Evolutionary conservation across 2,888 invertebrate genomes (phyloP), one percentile per base, ranked within the genome.

Genomic region (Hyles lineata): DNA sequence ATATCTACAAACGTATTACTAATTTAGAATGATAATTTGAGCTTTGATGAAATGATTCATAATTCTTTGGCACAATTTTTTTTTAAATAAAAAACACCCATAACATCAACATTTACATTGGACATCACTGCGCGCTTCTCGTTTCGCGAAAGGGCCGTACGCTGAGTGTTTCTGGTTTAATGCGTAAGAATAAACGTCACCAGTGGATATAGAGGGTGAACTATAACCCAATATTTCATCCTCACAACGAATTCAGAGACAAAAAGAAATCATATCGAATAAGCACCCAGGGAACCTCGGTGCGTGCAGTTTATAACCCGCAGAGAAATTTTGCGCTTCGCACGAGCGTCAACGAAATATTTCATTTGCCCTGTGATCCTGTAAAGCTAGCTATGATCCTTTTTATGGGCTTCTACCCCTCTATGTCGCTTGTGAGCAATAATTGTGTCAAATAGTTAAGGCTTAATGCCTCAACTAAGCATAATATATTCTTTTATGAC

Each of bases 321-420:
- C 74, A 76, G 79, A 79, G 83, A 86, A 84, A 85, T 87, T 83
- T 81, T 79, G 77, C 80, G 81, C 80, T 82, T 79, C 81, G 81
- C 77, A 80, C 80, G 50, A 43, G 80, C 63, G 72, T 58, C 86
- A 85, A 85, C 84, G 85, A 86, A 88, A 89, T 91, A 90, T 91
- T 90, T 90, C 87, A 90, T 91, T 89, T 89, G 85, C 83, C 83
- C 82, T 83, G 78, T 86, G 87, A 89, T 88, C 87, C 86, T 79
- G 84, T 83, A 88, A 89, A 90, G 87, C 90, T 87, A 80, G 78
- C 78, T 77, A 75, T 89, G 89, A 91, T 90, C 90, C 89, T 81
- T 87, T 91, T 91, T 91, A 92, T 90, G 89, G 88, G 87, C 82
- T 85, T 75, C 82, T 79, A 83, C 84, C 87, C 82, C 85, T 75